A percentile compares a stretch with the other conserved stretches of the same genome.
phyloP scores from a whole-genome alignment of 2,797 vertebrate genomes.

The Myotis daubentonii region DNA sequence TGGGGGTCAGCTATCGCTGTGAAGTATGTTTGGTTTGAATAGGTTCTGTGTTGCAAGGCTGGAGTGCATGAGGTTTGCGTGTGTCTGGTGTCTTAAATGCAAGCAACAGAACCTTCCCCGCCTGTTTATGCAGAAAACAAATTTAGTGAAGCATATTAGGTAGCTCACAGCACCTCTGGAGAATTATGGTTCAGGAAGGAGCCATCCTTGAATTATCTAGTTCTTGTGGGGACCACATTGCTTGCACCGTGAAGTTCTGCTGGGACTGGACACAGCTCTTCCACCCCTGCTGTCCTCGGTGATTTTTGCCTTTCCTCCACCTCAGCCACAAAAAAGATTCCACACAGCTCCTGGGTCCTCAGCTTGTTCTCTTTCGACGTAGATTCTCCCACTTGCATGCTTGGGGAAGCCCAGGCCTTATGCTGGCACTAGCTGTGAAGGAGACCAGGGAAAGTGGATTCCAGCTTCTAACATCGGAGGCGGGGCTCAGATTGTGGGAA shows the following conservation, averaged over 20 bases:
- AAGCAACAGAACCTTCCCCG: background rate
- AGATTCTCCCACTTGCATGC: background rate
- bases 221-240: background rate
- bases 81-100: background rate
- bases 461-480: background rate
- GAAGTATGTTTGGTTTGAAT: background rate
- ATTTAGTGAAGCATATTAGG: background rate
- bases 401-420: background rate
- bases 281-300: fast-evolving
- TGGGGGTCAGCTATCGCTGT: background rate
- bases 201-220: background rate
- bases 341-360: background rate
- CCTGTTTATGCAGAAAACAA: constrained; percentile 5
- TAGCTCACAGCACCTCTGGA: background rate
- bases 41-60: background rate
- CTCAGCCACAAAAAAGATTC: background rate
- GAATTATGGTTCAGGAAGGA: background rate
- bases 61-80: background rate
- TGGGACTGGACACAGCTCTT: background rate
- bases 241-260: background rate
- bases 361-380: background rate
- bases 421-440: background rate
- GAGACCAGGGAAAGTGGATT: background rate
- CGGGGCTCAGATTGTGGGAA: background rate
- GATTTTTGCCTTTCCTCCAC: background rate